Evolutionary conservation across 2,797 vertebrate species (phyloP).

Genomic region (Lycodopsis pacificus): DNA sequence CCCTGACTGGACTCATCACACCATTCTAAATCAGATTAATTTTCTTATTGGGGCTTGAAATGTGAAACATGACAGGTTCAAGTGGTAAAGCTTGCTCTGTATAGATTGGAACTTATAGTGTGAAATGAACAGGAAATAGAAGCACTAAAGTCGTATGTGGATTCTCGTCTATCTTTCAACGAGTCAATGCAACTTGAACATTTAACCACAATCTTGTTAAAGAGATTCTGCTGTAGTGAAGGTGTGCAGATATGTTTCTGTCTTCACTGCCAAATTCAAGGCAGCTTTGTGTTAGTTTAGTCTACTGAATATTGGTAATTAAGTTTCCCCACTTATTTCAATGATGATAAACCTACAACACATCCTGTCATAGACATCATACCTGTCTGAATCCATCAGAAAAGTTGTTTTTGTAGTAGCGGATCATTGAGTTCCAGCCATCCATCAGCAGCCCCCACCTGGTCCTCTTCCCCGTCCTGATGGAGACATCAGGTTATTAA

Average conservation of each 20-base stretch:
- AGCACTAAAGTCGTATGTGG: neutral
- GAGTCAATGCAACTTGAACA: neutral
- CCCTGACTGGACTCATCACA: neutral
- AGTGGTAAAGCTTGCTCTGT: neutral
- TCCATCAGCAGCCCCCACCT: constrained; percentile 95
- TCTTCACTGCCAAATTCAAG: neutral
- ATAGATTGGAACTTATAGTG: neutral
- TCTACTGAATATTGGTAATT: neutral
- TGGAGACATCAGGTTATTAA: neutral
- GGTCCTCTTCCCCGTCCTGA: constrained; percentile 96
- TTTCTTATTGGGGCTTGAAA: neutral
- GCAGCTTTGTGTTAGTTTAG: neutral
- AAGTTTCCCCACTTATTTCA: neutral
- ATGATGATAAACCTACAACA: neutral
- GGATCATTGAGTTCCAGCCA: constrained; percentile 96
- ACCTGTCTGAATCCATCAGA: constrained; percentile 99
- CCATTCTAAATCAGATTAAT: neutral
- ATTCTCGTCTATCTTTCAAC: neutral
- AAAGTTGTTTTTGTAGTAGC: constrained; percentile 99
- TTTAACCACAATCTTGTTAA: neutral
- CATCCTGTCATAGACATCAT: neutral
- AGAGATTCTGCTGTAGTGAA: neutral
- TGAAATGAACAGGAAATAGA: neutral
- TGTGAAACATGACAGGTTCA: neutral
- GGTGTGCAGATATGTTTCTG: neutral